Evolutionary conservation across 2,797 vertebrate species (phyloP), one percentile per base, ranked within the genome.

Genomic region (Adelosebastes latens): DNA sequence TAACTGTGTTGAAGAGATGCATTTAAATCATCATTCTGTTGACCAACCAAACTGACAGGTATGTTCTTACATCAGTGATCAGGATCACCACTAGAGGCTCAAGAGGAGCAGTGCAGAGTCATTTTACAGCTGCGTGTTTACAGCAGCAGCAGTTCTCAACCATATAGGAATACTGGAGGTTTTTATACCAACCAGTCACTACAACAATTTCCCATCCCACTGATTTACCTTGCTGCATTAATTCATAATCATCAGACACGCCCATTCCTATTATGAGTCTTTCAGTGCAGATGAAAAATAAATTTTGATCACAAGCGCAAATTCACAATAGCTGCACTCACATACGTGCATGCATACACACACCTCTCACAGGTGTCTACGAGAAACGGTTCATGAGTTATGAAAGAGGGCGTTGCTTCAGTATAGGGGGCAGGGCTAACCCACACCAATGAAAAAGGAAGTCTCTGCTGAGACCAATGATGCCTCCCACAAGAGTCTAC

Each of bases 11-110:
- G 34, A 59, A 63, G 1, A 10, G 58, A 29, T 18, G 39, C 14
- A 4, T 74, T 70, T 53, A 59, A 79, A 46, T 46, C 42, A 59
- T 20, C n/a, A 42, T 53, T 65, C 22, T 34, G 27, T 77, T 74
- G 13, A 13, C 55, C 4, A 69, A 22, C 49, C 32, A 49, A 74
- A 63, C 34, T 42, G 8, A 27, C 6, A 24, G n/a, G 42, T 60
- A 16, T 32, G 13, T 55, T 71, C 14, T 27, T 61, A 32, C 24
- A 79, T 62, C 62, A 58, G 34, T 25, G 65, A 70, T 71, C 32
- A 65, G 34, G 49, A 6, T 80, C 42, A 55, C 18, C 63, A 16
- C 42, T n/a, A 20, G 29, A 46, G 32, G 52, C 58, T 63, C 42
- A 46, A 46, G 42, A 46, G 42, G 42, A 46, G 42, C 42, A 20